Percentiles rank a stretch among this genome's conserved stretches.
Conservation (phyloP, 1,140 invertebrate genomes). For the Pinna nobilis region DNA sequence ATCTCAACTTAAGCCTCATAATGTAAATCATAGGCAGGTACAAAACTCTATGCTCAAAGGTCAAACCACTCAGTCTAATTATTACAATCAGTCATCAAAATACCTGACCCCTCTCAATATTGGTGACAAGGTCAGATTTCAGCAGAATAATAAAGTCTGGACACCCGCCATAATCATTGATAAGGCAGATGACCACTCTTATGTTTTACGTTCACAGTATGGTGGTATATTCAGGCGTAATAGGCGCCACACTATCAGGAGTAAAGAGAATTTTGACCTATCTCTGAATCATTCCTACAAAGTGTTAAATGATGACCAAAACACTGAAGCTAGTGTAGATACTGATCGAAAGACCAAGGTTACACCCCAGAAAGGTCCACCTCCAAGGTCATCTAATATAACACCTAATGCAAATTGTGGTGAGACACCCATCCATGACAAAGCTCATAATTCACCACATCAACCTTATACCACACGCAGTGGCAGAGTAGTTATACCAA, state of each 20-base stretch:
- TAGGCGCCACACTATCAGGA: constrained; percentile 19
- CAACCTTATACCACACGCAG: constrained; percentile 11
- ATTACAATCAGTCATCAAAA: neutral
- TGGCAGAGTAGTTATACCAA: constrained; percentile 1
- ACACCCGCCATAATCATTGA: neutral
- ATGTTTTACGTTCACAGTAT: constrained; percentile 2
- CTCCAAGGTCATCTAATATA: neutral
- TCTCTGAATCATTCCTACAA: neutral
- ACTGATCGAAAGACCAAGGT: neutral
- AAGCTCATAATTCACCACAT: neutral
- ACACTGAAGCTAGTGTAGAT: neutral
- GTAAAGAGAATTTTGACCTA: neutral
- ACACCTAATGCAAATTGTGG: neutral
- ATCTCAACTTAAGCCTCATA: no score
- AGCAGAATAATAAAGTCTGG: neutral
- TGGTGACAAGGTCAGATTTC: constrained; percentile 16
- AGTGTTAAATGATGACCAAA: neutral
- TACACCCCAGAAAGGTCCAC: neutral
- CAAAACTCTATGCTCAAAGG: neutral
- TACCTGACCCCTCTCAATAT: neutral
- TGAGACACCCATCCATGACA: neutral
- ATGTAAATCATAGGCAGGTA: no score
- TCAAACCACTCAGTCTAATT: neutral
- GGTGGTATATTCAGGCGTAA: constrained; percentile 26
- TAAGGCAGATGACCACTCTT: neutral